Base-by-base conservation (phyloP, 2,797 vertebrate genomes). In the Lepilemur septentrionalis region DNA sequence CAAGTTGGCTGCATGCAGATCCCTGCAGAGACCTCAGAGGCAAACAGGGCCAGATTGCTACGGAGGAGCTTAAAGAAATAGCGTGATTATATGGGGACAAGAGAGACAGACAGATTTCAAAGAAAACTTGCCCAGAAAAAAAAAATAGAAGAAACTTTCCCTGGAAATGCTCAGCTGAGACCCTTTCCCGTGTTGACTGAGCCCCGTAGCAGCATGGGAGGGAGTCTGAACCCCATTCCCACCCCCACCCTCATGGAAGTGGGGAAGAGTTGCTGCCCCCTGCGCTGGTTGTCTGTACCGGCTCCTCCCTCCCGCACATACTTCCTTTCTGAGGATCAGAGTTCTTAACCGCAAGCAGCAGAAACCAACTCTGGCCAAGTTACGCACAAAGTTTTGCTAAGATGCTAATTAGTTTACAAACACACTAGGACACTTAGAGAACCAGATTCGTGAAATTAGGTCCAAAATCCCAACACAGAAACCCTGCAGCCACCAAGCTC, bases 41-140 rank as follows among this genome's bases (percentile, higher is more conserved):
- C 94, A 96, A 97, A 96, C 28, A 85, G 90, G 95, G 94, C 97
- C 97, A 97, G 97, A 91, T 50, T 96, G 93, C 86, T 85, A 72
- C 1, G 1, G 61, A 96, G 73, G 57, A 84, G 89, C 95, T 95
- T 96, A 97, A 97, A 97, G 97, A 95, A 94, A 96, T 88, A 95
- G 85, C 80, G 48, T 11, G 57, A 82, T 97, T 93, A 84, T 82
- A 59, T 28, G 81, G 35, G 67, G 82, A 81, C 14, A 18, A 85
- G 73, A 75, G 38, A 75, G 32, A 75, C 30, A 83, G 43, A 79
- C 81, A 57, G 15, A 89, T 86, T 94, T 52, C 52, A 90, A 69
- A 94, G 85, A 89, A 92, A 95, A 82, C 46, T 83, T 75, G 17
- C 79, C 46, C 35, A 70, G 83, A 15, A 90, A 86, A 89, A 41